phyloP scores from a whole-genome alignment of 2,888 invertebrate species.

The Campaea margaritaria region DNA sequence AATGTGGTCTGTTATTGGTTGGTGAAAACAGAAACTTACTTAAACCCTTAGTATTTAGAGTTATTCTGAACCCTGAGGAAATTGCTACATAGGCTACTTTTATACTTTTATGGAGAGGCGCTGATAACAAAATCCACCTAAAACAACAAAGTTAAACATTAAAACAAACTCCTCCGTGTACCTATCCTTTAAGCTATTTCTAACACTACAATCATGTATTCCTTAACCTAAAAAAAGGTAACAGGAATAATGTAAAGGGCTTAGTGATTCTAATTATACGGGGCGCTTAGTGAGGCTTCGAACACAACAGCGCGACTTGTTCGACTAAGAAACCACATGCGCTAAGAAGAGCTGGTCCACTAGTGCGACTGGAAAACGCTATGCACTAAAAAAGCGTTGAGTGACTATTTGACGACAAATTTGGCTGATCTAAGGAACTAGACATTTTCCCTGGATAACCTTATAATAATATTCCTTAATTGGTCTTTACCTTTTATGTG shows the following conservation, averaged over 20 bases:
- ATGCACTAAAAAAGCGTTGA: not conserved
- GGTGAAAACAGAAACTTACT: too few relatives aligned
- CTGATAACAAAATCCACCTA: not conserved
- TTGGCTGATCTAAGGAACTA: too few relatives aligned
- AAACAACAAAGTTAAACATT: not conserved
- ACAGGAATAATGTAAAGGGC: constrained; percentile 34
- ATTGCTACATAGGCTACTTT: too few relatives aligned
- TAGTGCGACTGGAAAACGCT: not conserved
- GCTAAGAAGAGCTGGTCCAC: too few relatives aligned
- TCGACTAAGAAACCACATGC: too few relatives aligned
- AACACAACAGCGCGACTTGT: constrained; percentile 4
- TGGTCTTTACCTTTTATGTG: too few relatives aligned
- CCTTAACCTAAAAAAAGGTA: constrained; percentile 14
- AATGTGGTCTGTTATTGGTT: not conserved
- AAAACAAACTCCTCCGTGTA: constrained; percentile 29
- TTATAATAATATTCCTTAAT: too few relatives aligned
- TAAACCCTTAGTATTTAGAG: too few relatives aligned
- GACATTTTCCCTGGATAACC: too few relatives aligned
- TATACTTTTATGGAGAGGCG: too few relatives aligned
- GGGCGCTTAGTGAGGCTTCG: constrained; percentile 30
- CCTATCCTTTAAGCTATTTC: constrained; percentile 17
- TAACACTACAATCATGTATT: constrained; percentile 19
- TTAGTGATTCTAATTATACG: constrained; percentile 41
- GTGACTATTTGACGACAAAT: too few relatives aligned
- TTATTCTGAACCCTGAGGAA: too few relatives aligned